Base-by-base conservation (phyloP, 2,888 invertebrate species). In the Volucella bombylans region DNA sequence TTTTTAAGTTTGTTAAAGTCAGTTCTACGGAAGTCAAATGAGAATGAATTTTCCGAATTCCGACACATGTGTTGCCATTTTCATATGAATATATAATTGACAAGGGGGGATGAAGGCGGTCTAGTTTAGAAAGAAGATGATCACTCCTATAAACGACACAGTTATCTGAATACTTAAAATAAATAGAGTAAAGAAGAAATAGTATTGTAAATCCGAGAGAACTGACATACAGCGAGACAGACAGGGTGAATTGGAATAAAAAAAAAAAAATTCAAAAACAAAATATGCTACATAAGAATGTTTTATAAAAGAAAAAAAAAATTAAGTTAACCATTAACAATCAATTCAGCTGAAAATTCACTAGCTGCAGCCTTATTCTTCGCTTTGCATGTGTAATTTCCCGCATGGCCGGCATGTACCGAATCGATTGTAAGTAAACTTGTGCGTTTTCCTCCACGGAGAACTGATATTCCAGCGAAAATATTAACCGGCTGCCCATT, bases 371-470 rank as follows among this genome's bases (percentile, higher is more conserved):
- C 96, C 88, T 93, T 93, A 92, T 96, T 96, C 91, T 94, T 94
- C 73, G 95, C 96, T 87, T 94, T 92, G 90, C 96, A 96, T 85
- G 95, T 95, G 91, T 95, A 96, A 90, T 94, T 94, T 87, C 96
- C 96, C 82, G 95, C 94, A 90, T 96, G 95, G 89, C 93, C 93
- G 86, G 94, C 94, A 89, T 93, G 92, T 67, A 95, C 94, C 43
- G 95, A 93, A 88, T 94, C 94, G 89, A 96, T 95, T 86, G 94
- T 94, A 74, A 96, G 92, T 73, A 94, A 91, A 86, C 94, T 94
- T 88, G 93, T 93, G 87, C 92, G 91, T 90, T 92, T 94, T 82
- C 89, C 94, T 86, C 94, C 90, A 31, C 87, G 89, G 3, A 90
- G 65, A 0, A 91, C 89, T 6, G 90, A 87, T 2, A 91, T 85